Evolutionary conservation across 2,797 vertebrate genomes (phyloP), one percentile per base, ranked within the genome.

Genomic region (Sandelia bainsii): DNA sequence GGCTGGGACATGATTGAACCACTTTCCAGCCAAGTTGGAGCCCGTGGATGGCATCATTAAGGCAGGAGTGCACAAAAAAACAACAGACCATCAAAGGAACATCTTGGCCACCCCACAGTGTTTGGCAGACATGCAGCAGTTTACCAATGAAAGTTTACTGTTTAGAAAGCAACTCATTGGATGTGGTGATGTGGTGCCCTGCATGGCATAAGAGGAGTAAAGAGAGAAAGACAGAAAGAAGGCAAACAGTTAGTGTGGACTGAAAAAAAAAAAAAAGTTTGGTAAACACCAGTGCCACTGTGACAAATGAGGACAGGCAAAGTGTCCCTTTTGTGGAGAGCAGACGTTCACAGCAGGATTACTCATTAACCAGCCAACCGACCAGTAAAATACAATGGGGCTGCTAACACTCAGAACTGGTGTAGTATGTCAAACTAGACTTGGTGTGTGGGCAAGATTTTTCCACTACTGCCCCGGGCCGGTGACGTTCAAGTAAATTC

Each of bases 11-110:
- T 68, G 80, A 83, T 72, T 87, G 83, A 82, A 88, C 60, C 69
- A 65, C 72, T 70, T 53, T 49, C 54, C 63, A 60, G 85, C 85
- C 84, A 89, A 75, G 82, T 77, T 64, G 40, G 60, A 83, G 79
- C 66, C 67, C 19, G 72, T 75, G 68, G 73, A 91, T 83, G 76
- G 82, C 79, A 89, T 88, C 84, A 86, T 89, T 83, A 82, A 86
- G 76, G 81, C 73, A 69, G 20, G 19, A 65, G 61, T 71, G 60
- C 68, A 79, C 76, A 83, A 84, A 87, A n/a, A 82, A 86, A 88
- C 77, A 88, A 87, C 62, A 69, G 46, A 77, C 59, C 80, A 85
- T 88, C 83, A 91, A 90, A 91, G 87, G 80, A 83, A 86, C 88
- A 91, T 87, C 80, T 88, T 87, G 88, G 87, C 88, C 84, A 90